These are phyloP conservation scores for Pheosia gnoma DNA, from an alignment of 2,888 invertebrate genomes.

Conservation along the genomic window DNA sequence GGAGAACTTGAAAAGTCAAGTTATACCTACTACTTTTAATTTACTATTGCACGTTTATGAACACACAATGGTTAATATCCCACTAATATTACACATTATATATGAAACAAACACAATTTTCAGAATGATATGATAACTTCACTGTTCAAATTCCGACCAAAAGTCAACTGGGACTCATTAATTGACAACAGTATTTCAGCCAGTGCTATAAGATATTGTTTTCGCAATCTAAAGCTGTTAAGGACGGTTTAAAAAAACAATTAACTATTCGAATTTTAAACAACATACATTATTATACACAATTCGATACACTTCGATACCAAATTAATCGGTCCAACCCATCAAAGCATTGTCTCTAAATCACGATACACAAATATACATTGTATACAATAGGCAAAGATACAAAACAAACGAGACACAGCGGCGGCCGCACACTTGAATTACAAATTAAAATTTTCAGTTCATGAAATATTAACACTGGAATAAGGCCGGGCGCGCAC, in stretches of 20 bases:
- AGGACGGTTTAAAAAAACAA: not conserved
- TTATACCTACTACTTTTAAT: too few relatives aligned
- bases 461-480: conserved; percentile 75
- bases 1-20: too few relatives aligned
- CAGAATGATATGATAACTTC: too few relatives aligned
- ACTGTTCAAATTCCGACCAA: too few relatives aligned
- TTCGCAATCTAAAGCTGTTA: too few relatives aligned
- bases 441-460: conserved; percentile 67
- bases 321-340: not conserved
- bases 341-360: conserved; percentile 4
- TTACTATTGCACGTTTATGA: too few relatives aligned
- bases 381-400: conserved; percentile 26
- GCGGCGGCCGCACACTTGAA: conserved; percentile 46
- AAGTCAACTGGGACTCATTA: too few relatives aligned
- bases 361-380: conserved; percentile 9
- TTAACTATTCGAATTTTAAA: not conserved
- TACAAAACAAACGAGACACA: conserved; percentile 21
- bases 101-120: too few relatives aligned
- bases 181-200: too few relatives aligned
- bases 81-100: too few relatives aligned
- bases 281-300: not conserved
- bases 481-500: conserved; percentile 55
- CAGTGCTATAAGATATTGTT: too few relatives aligned
- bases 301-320: not conserved
- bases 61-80: too few relatives aligned